Evolutionary conservation across 2,888 invertebrate genomes (phyloP).

Genomic region (Sphaerophoria taeniata): DNA sequence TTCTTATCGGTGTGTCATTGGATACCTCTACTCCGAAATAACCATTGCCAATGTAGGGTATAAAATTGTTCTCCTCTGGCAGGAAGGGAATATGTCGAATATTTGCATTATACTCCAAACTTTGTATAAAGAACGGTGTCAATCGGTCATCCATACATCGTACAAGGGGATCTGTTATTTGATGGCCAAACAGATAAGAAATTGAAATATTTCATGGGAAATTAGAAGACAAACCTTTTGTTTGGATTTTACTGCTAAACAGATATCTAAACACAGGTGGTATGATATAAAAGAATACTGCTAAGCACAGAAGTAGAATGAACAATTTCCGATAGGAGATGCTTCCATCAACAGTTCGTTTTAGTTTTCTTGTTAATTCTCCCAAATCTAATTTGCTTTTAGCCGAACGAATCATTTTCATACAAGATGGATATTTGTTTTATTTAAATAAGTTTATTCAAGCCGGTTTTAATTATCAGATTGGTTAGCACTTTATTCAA

Average conservation of each 20-base stretch:
- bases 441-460: slow-evolving; percentile 33
- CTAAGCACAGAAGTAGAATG: slow-evolving; percentile 83
- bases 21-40: slow-evolving; percentile 87
- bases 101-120: slow-evolving; percentile 87
- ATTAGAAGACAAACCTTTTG: slow-evolving; percentile 78
- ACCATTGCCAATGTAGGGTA: slow-evolving; percentile 91
- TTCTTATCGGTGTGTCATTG: slow-evolving; percentile 86
- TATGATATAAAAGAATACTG: slow-evolving; percentile 86
- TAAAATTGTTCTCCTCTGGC: slow-evolving; percentile 85
- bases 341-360: slow-evolving; percentile 80
- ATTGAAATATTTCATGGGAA: background rate
- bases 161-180: slow-evolving; percentile 83
- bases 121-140: slow-evolving; percentile 85
- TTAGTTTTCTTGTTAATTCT: slow-evolving; percentile 80
- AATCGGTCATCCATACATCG: slow-evolving; percentile 88
- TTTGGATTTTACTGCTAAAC: slow-evolving; percentile 83
- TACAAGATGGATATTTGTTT: background rate
- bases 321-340: slow-evolving; percentile 81
- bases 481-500: slow-evolving; percentile 21
- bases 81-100: slow-evolving; percentile 85
- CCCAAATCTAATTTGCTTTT: slow-evolving; percentile 81
- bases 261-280: slow-evolving; percentile 87
- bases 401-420: slow-evolving; percentile 80
- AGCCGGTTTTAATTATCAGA: slow-evolving; percentile 52
- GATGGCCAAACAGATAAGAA: background rate